Evolutionary conservation across 2,797 vertebrate species (phyloP), one percentile per base, ranked within the genome.

Genomic region (Channa striata): DNA sequence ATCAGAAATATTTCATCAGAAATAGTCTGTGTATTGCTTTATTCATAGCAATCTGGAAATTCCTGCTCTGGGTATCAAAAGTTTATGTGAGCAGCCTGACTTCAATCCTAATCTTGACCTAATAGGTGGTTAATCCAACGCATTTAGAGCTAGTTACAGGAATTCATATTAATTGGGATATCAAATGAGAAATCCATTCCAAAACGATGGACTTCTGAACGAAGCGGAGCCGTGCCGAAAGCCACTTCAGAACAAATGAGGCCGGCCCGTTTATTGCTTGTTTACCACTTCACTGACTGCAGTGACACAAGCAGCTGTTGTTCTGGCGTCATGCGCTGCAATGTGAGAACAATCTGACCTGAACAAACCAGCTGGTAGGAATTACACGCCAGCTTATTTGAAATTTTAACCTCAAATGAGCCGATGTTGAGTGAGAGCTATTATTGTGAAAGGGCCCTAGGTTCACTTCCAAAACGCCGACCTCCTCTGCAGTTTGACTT

Each of bases 401-500:
- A 76, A 79, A 58, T n/a, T 77, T 77, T 52, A 72, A 77, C 53
- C 50, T 80, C 58, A 49, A 66, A 66, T 23, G 19, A 72, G 53
- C 6, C 39, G 47, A 72, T 66, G 57, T 43, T 37, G 50, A 68
- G 59, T 42, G 71, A 81, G 53, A 4, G n/a, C 44, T 59, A 14
- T 50, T 23, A 57, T 48, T 54, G 53, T 82, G 61, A 74, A 79
- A 82, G 65, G 63, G 62, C 73, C 58, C 23, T 21, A 61, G 77
- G 81, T 77, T 82, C 50, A 33, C 63, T 85, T 80, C 71, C 77
- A 78, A 81, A 51, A 64, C 75, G 43, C 49, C 46, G 59, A 75
- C 77, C 66, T 68, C 85, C n/a, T 86, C 81, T 30, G 42, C 53
- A 51, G 78, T 67, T 72, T 36, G 74, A n/a, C 83, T 65, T 76